These are phyloP conservation scores for Tragelaphus buxtoni DNA, from an alignment of 2,113 vertebrate species.

Conservation along the genomic window DNA sequence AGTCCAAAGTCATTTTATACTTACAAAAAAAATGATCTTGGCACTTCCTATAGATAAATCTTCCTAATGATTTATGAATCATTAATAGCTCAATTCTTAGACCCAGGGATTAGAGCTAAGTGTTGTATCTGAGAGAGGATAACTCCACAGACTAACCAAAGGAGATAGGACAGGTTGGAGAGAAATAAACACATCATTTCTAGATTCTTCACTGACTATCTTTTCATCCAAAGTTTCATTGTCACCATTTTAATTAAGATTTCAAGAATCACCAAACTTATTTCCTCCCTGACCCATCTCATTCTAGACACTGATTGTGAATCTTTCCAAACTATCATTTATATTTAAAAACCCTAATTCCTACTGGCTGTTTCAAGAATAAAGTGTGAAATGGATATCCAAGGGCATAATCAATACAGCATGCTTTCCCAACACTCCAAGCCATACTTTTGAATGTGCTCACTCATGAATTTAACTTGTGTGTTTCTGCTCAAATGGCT, in stretches of 20 bases:
- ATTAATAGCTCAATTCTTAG: neutral
- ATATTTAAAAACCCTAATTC: neutral
- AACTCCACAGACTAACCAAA: neutral
- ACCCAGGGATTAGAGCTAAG: neutral
- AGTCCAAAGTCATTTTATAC: conserved; percentile 20
- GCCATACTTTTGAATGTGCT: too few relatives aligned
- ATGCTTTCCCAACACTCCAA: neutral
- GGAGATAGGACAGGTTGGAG: neutral
- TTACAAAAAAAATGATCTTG: neutral
- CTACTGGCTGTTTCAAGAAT: neutral
- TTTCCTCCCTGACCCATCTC: neutral
- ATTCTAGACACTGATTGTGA: neutral
- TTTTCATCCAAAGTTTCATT: neutral
- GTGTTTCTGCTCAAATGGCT: neutral
- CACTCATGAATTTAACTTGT: neutral
- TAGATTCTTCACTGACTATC: neutral
- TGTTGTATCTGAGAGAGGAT: neutral
- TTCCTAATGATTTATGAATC: neutral
- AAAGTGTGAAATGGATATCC: neutral
- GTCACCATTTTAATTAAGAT: neutral
- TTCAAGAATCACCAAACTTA: neutral
- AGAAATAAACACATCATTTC: neutral
- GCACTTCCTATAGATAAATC: neutral
- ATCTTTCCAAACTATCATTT: neutral
- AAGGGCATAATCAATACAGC: neutral